These are phyloP conservation scores for Halichoeres trimaculatus DNA, from an alignment of 2,113 vertebrate genomes.

Conservation along the genomic window DNA sequence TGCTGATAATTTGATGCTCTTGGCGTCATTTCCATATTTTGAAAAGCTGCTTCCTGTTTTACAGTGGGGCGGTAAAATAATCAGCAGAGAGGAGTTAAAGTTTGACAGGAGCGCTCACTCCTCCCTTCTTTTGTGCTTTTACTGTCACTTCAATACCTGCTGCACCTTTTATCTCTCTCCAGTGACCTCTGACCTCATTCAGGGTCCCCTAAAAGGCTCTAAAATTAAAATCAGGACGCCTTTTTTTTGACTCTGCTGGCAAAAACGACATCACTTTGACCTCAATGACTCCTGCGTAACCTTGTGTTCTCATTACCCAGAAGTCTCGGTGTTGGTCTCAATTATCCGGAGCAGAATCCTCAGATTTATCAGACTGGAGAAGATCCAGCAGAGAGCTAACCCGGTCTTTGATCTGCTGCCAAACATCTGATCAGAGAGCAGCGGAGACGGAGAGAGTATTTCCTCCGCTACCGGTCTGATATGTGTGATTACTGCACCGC, in stretches of 20 bases:
- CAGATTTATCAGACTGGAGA: constrained; percentile 45
- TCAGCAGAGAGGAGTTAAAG: not conserved
- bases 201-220: not conserved
- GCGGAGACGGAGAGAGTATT: not conserved
- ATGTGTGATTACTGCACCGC: not conserved
- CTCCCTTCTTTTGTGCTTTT: not conserved
- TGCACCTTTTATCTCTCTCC: not conserved
- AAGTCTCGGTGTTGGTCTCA: constrained; percentile 23
- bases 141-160: not conserved
- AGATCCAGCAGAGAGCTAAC: constrained; percentile 21
- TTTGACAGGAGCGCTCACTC: constrained; percentile 10
- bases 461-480: constrained; percentile 13
- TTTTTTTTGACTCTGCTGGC: not conserved
- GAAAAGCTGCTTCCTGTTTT: constrained; percentile 11
- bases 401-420: constrained; percentile 40
- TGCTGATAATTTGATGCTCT: constrained; percentile 2
- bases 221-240: not conserved
- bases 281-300: constrained; percentile 13
- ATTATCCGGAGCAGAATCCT: constrained; percentile 33
- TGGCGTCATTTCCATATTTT: constrained; percentile 22
- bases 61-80: not conserved
- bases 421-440: constrained; percentile 45
- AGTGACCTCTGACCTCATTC: not conserved
- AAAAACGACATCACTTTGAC: not conserved
- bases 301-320: constrained; percentile 27